These are phyloP conservation scores for Cheumatopsyche charites DNA, from an alignment of 1,140 invertebrate genomes.

Conservation along the genomic window DNA sequence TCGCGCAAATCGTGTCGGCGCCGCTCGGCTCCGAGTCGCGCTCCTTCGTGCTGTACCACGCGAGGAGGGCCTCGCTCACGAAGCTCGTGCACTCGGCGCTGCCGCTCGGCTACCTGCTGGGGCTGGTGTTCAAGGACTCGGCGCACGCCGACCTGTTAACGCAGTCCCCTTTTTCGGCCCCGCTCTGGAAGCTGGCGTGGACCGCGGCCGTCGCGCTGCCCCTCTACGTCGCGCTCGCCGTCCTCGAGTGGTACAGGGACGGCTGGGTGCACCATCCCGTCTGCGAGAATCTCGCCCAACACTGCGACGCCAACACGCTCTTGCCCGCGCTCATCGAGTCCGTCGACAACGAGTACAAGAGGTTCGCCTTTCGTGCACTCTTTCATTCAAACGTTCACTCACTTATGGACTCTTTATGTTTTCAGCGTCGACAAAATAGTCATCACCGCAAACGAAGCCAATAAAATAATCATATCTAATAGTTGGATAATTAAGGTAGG, in stretches of 20 bases:
- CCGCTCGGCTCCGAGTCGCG: conserved; percentile 72
- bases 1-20: conserved; percentile 68
- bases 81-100: conserved; percentile 71
- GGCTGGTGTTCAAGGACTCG: conserved; percentile 47
- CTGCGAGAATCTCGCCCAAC: conserved; percentile 67
- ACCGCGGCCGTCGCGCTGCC: conserved; percentile 52
- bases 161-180: not conserved
- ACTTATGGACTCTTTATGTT: conserved; percentile 44
- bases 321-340: conserved; percentile 73
- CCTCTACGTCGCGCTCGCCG: conserved; percentile 55
- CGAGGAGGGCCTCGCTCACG: conserved; percentile 70
- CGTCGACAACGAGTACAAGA: conserved; percentile 80
- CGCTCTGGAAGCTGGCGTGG: conserved; percentile 52
- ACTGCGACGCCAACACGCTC: conserved; percentile 64
- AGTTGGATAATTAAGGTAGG: conserved; percentile 89
- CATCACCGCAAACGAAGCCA: conserved; percentile 71
- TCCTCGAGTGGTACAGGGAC: conserved; percentile 70
- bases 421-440: conserved; percentile 77
- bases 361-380: no score
- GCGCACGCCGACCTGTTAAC: conserved; percentile 21
- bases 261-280: conserved; percentile 80
- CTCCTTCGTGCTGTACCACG: conserved; percentile 75
- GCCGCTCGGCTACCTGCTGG: conserved; percentile 71
- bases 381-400: conserved; percentile 12
- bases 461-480: conserved; percentile 77